phyloP scores from a whole-genome alignment of 2,888 invertebrate species.

The Acanthosoma haemorrhoidale region DNA sequence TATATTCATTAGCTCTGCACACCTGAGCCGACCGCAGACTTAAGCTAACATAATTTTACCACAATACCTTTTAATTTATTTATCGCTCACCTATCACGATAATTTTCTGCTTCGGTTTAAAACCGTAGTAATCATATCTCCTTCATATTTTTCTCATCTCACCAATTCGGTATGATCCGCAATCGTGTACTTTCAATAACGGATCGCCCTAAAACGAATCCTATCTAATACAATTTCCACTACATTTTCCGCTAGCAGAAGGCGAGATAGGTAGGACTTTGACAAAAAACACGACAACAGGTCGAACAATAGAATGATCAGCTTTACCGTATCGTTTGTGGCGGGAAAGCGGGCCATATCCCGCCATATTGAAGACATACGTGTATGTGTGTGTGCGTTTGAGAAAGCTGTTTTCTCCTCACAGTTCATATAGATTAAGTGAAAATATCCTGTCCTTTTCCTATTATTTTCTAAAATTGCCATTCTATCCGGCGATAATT shows the following conservation, averaged over 20 bases:
- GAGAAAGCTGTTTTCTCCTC: neutral
- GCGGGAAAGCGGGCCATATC: neutral
- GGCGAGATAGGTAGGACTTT: neutral
- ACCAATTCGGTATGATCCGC: no score
- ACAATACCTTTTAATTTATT: no score
- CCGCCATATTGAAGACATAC: neutral
- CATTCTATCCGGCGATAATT: neutral
- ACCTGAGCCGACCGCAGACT: no score
- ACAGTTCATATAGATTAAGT: neutral
- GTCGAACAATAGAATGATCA: conserved; percentile 5
- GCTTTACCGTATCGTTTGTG: neutral
- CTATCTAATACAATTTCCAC: neutral
- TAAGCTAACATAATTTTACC: no score
- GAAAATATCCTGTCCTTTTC: neutral
- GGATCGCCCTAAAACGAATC: neutral
- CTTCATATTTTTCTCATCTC: no score
- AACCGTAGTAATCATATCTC: no score
- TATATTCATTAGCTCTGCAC: no score
- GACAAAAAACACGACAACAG: conserved; percentile 9
- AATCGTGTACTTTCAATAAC: conserved; percentile 14
- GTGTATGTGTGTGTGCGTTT: conserved; percentile 4
- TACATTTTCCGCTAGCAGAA: neutral
- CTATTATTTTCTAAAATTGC: neutral
- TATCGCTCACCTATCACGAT: no score
- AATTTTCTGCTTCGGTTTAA: no score